A percentile compares a stretch with the other conserved stretches of the same genome.
phyloP scores from a whole-genome alignment of 2,113 vertebrate genomes.

The Mirza zaza region DNA sequence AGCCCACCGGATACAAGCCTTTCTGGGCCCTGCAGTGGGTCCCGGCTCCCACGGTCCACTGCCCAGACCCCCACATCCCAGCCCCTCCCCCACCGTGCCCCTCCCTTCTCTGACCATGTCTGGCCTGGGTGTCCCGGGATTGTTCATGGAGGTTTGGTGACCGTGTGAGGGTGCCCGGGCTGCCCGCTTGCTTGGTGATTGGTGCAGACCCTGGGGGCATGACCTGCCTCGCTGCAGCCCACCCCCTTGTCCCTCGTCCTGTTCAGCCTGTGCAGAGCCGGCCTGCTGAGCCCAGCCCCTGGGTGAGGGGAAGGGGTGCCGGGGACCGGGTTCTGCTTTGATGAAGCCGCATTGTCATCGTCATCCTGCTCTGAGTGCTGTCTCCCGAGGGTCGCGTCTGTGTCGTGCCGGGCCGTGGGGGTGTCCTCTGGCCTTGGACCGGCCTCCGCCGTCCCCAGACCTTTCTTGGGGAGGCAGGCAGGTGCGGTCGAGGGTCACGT shows the following conservation, averaged over 20 bases:
- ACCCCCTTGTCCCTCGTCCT: background rate
- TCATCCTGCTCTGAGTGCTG: too few species aligned
- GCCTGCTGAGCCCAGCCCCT: background rate
- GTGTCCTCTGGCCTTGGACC: accelerated
- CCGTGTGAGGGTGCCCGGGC: background rate
- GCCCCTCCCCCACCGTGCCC: background rate
- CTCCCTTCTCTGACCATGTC: background rate
- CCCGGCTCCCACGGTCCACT: background rate
- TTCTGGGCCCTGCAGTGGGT: background rate
- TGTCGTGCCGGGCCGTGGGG: accelerated
- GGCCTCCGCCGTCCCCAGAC: background rate
- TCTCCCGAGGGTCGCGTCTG: background rate
- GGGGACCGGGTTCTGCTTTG: background rate
- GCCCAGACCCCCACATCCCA: background rate
- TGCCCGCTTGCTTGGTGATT: background rate
- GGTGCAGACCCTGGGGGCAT: background rate
- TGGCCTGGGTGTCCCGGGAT: background rate
- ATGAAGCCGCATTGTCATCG: too few species aligned
- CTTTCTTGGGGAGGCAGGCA: background rate
- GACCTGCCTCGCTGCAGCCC: background rate
- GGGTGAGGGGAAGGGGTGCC: background rate
- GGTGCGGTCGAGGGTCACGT: background rate
- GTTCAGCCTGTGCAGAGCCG: background rate
- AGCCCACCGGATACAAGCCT: background rate
- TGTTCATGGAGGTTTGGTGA: background rate